Conservation (phyloP, 2,888 invertebrate genomes). For the Thymelicus acteon region DNA sequence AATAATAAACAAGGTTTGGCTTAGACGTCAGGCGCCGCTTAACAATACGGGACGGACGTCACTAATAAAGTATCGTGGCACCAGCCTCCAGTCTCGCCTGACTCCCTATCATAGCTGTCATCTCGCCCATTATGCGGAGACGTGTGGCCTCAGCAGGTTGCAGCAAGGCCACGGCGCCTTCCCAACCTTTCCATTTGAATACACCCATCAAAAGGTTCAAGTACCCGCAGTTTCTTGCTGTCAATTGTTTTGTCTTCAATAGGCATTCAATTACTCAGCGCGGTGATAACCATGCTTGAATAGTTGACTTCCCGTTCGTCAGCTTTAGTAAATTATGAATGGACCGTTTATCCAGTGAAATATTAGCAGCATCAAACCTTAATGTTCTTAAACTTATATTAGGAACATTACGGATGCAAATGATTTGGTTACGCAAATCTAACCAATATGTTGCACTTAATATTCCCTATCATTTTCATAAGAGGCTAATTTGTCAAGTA, state of each 20-base stretch:
- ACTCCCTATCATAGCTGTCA: slow-evolving; percentile 70
- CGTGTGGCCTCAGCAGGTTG: slow-evolving; percentile 65
- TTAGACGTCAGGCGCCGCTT: not conserved
- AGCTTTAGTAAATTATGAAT: slow-evolving; percentile 3
- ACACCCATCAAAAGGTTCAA: slow-evolving; percentile 45
- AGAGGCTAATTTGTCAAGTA: slow-evolving; percentile 20
- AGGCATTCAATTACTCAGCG: slow-evolving; percentile 42
- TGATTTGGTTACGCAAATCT: not conserved
- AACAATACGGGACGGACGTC: slow-evolving; percentile 25
- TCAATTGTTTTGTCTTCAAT: slow-evolving; percentile 46
- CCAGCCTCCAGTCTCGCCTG: slow-evolving; percentile 43
- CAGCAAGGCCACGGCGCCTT: slow-evolving; percentile 61
- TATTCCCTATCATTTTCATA: slow-evolving; percentile 5
- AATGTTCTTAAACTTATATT: not conserved
- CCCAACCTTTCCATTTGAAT: slow-evolving; percentile 64
- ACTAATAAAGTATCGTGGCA: slow-evolving; percentile 14
- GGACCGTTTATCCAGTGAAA: slow-evolving; percentile 27
- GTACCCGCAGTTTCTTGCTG: slow-evolving; percentile 33
- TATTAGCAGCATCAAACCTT: not conserved
- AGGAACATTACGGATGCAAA: not conserved
- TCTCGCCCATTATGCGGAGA: slow-evolving; percentile 70
- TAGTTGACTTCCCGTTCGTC: slow-evolving; percentile 1
- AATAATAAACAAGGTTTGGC: slow-evolving; percentile 3
- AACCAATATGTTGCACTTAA: not conserved
- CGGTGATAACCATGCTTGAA: slow-evolving; percentile 9